These are phyloP conservation scores for Sanderia malayensis DNA, from an alignment of 30 jellyfish, hydroid and myxozoan species.

Conservation along the genomic window DNA sequence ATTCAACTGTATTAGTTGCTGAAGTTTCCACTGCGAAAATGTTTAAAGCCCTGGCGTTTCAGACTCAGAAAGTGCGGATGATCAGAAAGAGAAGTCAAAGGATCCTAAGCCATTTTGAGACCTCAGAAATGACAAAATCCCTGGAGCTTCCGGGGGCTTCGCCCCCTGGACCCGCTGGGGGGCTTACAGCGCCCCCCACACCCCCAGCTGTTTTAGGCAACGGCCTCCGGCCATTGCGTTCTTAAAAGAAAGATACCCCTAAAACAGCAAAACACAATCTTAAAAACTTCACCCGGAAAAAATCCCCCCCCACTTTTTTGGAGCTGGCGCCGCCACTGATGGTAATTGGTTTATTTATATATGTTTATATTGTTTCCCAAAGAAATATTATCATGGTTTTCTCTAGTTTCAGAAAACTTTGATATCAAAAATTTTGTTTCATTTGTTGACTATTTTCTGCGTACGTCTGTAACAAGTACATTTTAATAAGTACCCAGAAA, in stretches of 20 bases:
- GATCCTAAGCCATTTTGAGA: too few relatives aligned
- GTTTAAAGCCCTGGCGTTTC: slow-evolving; percentile 27
- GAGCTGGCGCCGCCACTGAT: too few relatives aligned
- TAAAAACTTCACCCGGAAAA: too few relatives aligned
- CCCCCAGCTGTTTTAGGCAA: too few relatives aligned
- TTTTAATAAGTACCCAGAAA: slow-evolving; percentile 21
- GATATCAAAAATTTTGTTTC: slow-evolving; percentile 11
- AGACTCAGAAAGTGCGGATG: slow-evolving; percentile 22
- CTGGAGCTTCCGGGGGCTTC: too few relatives aligned
- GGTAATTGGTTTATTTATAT: slow-evolving; percentile 13
- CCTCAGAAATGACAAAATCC: too few relatives aligned
- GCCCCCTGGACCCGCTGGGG: too few relatives aligned
- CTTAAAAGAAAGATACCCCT: neutral
- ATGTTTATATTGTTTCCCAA: slow-evolving; percentile 12
- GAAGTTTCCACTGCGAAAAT: slow-evolving; percentile 18
- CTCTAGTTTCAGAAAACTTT: slow-evolving; percentile 18
- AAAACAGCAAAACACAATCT: too few relatives aligned
- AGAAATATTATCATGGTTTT: slow-evolving; percentile 12
- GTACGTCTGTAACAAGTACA: slow-evolving; percentile 23
- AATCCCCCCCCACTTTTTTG: too few relatives aligned
- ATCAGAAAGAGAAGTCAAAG: neutral
- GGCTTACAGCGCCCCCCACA: too few relatives aligned
- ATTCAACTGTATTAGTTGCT: slow-evolving; percentile 23
- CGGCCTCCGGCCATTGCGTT: too few relatives aligned
- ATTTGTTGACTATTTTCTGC: slow-evolving; percentile 19